These are phyloP conservation scores for Eulemur albifrons DNA, from an alignment of 2,797 vertebrate species.

Conservation along the genomic window DNA sequence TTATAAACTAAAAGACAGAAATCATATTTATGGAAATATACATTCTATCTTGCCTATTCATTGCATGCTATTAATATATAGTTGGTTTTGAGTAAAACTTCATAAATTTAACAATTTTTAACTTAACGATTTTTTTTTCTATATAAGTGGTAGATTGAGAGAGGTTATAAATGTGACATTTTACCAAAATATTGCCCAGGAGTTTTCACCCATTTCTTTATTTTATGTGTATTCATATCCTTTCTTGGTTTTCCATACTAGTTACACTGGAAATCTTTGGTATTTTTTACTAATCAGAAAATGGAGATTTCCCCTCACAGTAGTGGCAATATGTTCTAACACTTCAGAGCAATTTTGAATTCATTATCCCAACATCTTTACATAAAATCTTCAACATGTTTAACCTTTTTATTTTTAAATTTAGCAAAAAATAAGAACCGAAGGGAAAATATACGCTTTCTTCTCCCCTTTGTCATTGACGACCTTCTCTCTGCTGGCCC, in stretches of 20 bases:
- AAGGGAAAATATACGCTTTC: constrained; percentile 32
- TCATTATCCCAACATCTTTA: constrained; percentile 27
- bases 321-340: not conserved
- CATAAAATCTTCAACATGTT: constrained; percentile 33
- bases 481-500: constrained; percentile 41
- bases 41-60: not conserved
- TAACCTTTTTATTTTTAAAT: constrained; percentile 41
- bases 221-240: not conserved
- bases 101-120: not conserved
- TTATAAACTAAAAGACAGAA: constrained; percentile 24
- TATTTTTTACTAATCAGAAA: constrained; percentile 37
- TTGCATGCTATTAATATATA: not conserved
- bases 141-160: not conserved
- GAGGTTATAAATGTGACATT: not conserved
- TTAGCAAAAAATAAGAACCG: constrained; percentile 18
- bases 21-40: not conserved
- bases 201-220: not conserved
- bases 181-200: not conserved
- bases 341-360: constrained; percentile 5
- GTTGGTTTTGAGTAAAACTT: not conserved
- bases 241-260: not conserved
- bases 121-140: constrained; percentile 9
- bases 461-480: constrained; percentile 47
- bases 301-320: not conserved
- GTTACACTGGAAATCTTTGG: not conserved